Conservation (phyloP, 2,113 vertebrate genomes). For the Hippoglossus stenolepis region DNA sequence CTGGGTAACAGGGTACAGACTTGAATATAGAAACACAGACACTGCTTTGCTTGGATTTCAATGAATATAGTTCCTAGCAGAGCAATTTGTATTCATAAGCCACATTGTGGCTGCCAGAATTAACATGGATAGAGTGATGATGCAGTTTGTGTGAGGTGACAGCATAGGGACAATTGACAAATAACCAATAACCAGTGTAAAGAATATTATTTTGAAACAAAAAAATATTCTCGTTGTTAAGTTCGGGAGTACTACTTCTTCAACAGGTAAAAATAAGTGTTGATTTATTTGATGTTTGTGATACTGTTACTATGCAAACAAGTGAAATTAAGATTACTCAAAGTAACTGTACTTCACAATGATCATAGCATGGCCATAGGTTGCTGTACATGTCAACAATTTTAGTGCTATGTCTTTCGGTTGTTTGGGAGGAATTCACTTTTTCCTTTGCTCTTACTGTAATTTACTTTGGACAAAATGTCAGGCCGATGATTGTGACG, state of each 20-base stretch:
- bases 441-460: background rate
- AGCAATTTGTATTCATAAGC: too few species aligned
- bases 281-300: too few species aligned
- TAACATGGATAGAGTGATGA: too few species aligned
- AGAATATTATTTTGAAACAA: too few species aligned
- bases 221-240: background rate
- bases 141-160: background rate
- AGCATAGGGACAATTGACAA: background rate
- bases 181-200: too few species aligned
- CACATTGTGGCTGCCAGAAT: background rate
- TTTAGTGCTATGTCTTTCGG: too few species aligned
- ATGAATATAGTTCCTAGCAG: too few species aligned
- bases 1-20: background rate
- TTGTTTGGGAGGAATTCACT: background rate
- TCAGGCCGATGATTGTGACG: background rate
- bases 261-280: too few species aligned
- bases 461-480: background rate
- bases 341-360: too few species aligned
- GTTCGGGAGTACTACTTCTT: background rate
- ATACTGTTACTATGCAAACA: too few species aligned
- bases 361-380: too few species aligned
- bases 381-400: background rate
- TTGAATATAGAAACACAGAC: background rate
- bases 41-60: background rate
- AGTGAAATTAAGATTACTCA: too few species aligned